Conservation (phyloP, 2,113 vertebrate species). For the Phocoena phocoena region DNA sequence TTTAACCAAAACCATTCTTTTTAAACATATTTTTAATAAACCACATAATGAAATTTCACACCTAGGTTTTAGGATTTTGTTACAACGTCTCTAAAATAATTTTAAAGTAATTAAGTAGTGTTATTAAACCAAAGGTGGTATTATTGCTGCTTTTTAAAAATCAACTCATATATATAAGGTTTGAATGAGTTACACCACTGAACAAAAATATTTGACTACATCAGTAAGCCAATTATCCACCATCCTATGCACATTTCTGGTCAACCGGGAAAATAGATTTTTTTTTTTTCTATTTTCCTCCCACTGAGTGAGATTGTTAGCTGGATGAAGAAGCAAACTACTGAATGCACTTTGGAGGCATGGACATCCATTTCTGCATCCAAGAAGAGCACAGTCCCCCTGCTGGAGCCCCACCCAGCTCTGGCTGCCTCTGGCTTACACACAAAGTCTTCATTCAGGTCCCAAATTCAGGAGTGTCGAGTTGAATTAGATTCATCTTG, state of each 20-base stretch:
- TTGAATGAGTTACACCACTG: not conserved
- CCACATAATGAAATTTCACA: not conserved
- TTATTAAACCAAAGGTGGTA: not conserved
- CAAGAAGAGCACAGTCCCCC: not conserved
- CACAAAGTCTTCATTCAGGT: not conserved
- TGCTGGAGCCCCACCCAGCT: not conserved
- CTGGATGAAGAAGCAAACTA: not conserved
- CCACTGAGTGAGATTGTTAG: not conserved
- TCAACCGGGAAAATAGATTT: not conserved
- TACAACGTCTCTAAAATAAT: not conserved
- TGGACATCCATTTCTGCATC: not conserved
- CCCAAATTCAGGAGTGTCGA: not conserved
- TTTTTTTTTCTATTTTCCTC: not conserved
- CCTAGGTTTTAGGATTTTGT: constrained; percentile 16
- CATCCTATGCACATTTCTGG: not conserved
- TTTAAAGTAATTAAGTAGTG: not conserved
- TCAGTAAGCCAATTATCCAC: not conserved
- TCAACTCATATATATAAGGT: not conserved
- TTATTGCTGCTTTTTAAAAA: not conserved
- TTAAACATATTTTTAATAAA: not conserved
- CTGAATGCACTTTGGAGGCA: not conserved
- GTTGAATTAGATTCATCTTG: not conserved
- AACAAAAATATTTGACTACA: not conserved
- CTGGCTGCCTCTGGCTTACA: not conserved
- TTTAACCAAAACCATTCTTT: not conserved